Evolutionary conservation across 2,113 vertebrate genomes (phyloP).

Genomic region (Peromyscus polionotus): DNA sequence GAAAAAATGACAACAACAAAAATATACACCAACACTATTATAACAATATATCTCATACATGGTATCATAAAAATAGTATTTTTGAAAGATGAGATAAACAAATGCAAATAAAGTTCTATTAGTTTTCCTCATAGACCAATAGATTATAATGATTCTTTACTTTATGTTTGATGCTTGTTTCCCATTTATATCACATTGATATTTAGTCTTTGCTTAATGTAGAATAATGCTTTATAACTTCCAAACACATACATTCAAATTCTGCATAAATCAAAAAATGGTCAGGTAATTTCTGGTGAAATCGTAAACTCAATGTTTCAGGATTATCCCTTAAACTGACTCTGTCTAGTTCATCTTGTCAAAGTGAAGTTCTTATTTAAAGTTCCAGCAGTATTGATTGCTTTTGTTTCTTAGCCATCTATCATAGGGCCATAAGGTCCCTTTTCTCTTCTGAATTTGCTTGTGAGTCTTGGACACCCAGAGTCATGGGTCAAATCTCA

Average conservation of each 20-base stretch:
- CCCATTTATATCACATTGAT: neutral
- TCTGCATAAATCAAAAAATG: neutral
- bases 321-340: neutral
- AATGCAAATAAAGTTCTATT: neutral
- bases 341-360: neutral
- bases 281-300: neutral
- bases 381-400: too few relatives aligned
- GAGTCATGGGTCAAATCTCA: neutral
- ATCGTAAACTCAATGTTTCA: conserved; percentile 13
- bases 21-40: neutral
- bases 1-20: too few relatives aligned
- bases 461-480: neutral
- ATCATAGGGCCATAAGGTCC: too few relatives aligned
- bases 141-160: neutral
- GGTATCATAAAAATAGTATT: neutral
- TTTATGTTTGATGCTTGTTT: neutral
- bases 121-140: neutral
- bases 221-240: neutral
- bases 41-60: neutral
- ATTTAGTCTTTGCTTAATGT: neutral
- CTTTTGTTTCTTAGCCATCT: too few relatives aligned
- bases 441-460: neutral
- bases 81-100: neutral
- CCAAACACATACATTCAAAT: neutral
- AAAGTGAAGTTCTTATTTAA: neutral